These are phyloP conservation scores for Saturnia japonica DNA, from an alignment of 2,888 invertebrate genomes.

Conservation along the genomic window DNA sequence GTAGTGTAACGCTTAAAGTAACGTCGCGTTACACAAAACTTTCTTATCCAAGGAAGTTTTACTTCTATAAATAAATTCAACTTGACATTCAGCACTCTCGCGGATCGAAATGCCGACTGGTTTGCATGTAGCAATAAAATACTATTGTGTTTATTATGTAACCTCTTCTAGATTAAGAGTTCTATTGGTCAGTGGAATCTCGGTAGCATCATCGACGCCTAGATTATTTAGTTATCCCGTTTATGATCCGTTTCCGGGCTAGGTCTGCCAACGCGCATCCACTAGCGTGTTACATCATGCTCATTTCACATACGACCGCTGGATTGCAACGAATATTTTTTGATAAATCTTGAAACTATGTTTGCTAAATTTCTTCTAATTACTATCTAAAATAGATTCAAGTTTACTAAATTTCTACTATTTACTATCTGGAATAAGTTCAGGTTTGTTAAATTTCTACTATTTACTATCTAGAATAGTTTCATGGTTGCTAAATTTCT, in stretches of 20 bases:
- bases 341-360: not conserved
- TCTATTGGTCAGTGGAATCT: slow-evolving; percentile 40
- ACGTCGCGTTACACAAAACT: too few relatives aligned
- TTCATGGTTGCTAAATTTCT: too few relatives aligned
- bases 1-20: too few relatives aligned
- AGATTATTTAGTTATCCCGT: slow-evolving; percentile 60
- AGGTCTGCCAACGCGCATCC: slow-evolving; percentile 20
- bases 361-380: too few relatives aligned
- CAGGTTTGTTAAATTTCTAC: too few relatives aligned
- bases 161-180: slow-evolving; percentile 24
- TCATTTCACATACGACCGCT: slow-evolving; percentile 11
- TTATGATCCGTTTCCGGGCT: slow-evolving; percentile 59
- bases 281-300: slow-evolving; percentile 17
- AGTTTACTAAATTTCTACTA: too few relatives aligned
- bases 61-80: not conserved
- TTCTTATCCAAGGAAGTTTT: too few relatives aligned
- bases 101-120: not conserved
- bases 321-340: not conserved
- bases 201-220: slow-evolving; percentile 50
- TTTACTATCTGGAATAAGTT: too few relatives aligned
- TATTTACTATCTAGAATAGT: too few relatives aligned
- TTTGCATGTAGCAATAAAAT: not conserved
- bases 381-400: too few relatives aligned
- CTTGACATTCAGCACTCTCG: not conserved
- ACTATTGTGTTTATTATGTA: not conserved